Base-by-base conservation (phyloP, 2,113 vertebrate genomes). In the Cettia cetti region DNA sequence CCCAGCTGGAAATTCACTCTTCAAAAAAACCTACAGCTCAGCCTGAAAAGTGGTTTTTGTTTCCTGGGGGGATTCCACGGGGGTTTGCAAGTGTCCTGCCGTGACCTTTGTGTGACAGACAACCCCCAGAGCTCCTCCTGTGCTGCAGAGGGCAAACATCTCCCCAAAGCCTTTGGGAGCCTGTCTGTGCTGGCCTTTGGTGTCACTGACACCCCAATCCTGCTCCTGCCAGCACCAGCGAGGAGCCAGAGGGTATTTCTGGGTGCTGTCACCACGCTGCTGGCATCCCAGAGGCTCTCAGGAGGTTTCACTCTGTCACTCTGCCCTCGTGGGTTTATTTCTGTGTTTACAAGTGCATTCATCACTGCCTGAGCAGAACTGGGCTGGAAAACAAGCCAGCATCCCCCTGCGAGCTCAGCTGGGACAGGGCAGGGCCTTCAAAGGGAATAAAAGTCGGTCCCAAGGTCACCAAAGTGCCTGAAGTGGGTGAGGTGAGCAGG, bases 291-390 rank as follows among this genome's bases (percentile, higher is more conserved):
- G 96, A 30, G 69, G 66, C 84, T 89, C 89, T 33, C 37, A n/a
- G 94, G 74, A 92, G 79, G 28, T 26, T 80, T 42, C 39, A 57
- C 42, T 91, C 20, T 31, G 80, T 4, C 45, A 64, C 81, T 86
- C 66, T 64, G 33, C 61, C 82, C 66, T 90, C 49, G 7, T 16
- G 53, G 76, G 44, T 95, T 96, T 98, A 97, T 97, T 98, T 98
- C 96, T 96, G 96, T 95, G 66, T 94, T 92, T 93, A 87, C 74
- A 93, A 94, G 96, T 26, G 21, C 82, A 44, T 90, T 91, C 82
- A 44, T 78, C 89, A 10, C 40, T 20, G 20, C 66, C 87, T 40
- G 84, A 89, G 80, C 82, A 64, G 75, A 88, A 18, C 31, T 2
- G 50, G 93, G 68, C 68, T 84, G 22, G n/a, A 60, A 78, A 82